Base-by-base conservation (phyloP, 2,113 vertebrate species). In the Xerus inauris region DNA sequence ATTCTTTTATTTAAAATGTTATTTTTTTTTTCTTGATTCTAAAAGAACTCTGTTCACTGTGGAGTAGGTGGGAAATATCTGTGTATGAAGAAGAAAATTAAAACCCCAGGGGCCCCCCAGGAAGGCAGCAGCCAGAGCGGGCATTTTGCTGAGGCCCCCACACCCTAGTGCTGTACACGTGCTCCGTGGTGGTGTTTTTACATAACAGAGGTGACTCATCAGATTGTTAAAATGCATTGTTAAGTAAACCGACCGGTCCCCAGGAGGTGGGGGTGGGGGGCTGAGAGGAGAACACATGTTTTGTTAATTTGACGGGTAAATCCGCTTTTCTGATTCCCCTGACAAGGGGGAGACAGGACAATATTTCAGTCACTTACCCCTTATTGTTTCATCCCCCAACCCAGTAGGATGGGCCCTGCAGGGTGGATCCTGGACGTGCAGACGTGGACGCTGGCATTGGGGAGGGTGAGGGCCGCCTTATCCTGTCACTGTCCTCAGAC, bases 401-500 rank as follows among this genome's bases (percentile, higher is more conserved):
- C 14, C 0, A 0, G 40, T 2, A 14, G 28, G 38, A 19, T 1
- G 0, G 8, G n/a, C 62, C 0, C 0, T 4, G 87, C 40, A 28
- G 20, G n/a, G 51, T 54, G 54, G 14, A n/a, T n/a, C n/a, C n/a
- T n/a, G n/a, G n/a, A n/a, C n/a, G n/a, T n/a, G n/a, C n/a, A n/a
- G n/a, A n/a, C n/a, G n/a, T n/a, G n/a, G n/a, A n/a, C n/a, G n/a
- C 49, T 51, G 49, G 57, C 57, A 59, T 20, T 1, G 12, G 20
- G 57, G 20, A 26, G 22, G 57, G 8, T 7, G 8, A 0, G 57
- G 13, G 20, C 49, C 8, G 0, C 20, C 69, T 6, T 0, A 3
- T 1, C 22, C n/a, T 4, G 4, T 28, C 20, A 28, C 1, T 0
- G 32, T 10, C 87, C 67, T 1, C 0, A 26, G 38, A 40, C 8